Evolutionary conservation across 2,888 invertebrate species (phyloP).

Genomic region (Metellina segmentata): DNA sequence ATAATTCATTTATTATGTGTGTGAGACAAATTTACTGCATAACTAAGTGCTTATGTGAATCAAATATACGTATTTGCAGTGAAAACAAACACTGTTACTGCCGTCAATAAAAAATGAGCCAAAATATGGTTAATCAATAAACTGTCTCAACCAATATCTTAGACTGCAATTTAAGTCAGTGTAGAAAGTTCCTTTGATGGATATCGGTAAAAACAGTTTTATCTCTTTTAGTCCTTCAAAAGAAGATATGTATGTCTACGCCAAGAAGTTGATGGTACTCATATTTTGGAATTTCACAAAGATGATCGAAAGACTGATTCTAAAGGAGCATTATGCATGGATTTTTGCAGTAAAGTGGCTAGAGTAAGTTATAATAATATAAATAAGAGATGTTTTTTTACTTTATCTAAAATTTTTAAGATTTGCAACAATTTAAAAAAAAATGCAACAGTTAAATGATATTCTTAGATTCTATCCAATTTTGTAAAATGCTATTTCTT

Average conservation of each 20-base stretch:
- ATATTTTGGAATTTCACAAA: constrained; percentile 94
- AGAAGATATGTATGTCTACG: constrained; percentile 93
- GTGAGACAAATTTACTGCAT: too few relatives aligned
- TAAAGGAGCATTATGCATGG: constrained; percentile 95
- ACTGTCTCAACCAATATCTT: too few relatives aligned
- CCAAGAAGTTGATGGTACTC: constrained; percentile 94
- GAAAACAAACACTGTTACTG: too few relatives aligned
- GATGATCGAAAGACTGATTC: constrained; percentile 95
- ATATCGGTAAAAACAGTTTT: background rate
- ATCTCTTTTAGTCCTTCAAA: constrained; percentile 87
- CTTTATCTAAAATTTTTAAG: background rate
- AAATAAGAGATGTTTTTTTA: too few relatives aligned
- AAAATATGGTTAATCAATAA: too few relatives aligned
- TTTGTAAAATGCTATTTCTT: background rate
- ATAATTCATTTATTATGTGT: too few relatives aligned
- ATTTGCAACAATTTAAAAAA: background rate
- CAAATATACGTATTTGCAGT: too few relatives aligned
- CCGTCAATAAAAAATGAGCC: too few relatives aligned
- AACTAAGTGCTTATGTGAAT: too few relatives aligned
- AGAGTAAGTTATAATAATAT: constrained; percentile 83
- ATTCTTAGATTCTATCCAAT: too few relatives aligned
- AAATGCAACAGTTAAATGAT: background rate
- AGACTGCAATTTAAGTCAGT: too few relatives aligned
- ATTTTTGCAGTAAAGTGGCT: constrained; percentile 94
- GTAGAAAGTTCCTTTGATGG: too few relatives aligned